Conservation (phyloP, 2,797 vertebrate genomes). For the Synaphobranchus kaupii region DNA sequence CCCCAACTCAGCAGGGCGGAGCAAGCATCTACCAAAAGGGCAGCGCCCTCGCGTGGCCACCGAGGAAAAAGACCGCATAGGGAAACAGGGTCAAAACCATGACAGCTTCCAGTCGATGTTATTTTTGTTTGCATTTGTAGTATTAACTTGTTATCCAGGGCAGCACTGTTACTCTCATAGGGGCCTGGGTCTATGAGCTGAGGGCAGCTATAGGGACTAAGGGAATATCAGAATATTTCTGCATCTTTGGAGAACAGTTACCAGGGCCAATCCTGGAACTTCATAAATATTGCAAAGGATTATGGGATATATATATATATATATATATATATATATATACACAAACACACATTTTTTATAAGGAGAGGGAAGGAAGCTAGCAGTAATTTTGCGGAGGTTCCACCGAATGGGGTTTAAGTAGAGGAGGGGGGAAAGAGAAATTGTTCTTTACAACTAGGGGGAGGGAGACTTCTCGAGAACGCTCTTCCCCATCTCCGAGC, state of each 20-base stretch:
- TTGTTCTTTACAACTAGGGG: background rate
- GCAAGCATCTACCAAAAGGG: no score
- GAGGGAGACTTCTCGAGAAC: background rate
- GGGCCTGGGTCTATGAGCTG: background rate
- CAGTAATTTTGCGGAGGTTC: background rate
- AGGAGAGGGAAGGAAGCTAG: background rate
- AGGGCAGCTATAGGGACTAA: constrained; percentile 1
- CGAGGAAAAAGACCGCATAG: no score
- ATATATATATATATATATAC: no score
- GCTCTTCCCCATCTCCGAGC: background rate
- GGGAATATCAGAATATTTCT: background rate
- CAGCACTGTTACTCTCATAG: constrained; percentile 11
- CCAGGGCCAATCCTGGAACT: background rate
- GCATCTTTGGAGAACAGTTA: background rate
- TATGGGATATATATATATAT: background rate
- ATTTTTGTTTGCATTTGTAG: background rate
- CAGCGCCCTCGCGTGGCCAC: no score
- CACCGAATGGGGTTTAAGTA: background rate
- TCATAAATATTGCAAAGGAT: background rate
- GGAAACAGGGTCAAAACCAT: no score
- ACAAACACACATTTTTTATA: background rate
- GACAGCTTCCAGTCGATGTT: background rate
- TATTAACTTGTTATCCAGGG: background rate
- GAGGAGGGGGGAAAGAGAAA: background rate
- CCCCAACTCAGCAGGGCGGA: no score